Conservation (phyloP, 1,140 invertebrate species). For the Bursaphelenchus mucronatus region DNA sequence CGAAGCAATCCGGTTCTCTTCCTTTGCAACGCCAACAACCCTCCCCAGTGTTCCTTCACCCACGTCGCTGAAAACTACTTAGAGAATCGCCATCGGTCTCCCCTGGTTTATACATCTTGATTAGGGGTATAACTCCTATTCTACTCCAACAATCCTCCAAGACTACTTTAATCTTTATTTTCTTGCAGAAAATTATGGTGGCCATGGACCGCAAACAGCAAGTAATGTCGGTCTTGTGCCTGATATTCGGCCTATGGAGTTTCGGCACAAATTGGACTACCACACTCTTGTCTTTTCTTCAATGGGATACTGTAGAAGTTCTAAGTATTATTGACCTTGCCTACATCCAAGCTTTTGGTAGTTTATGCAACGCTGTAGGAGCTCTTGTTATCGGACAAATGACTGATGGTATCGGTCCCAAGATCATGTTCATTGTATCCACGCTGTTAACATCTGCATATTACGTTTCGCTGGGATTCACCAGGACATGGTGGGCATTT, state of each 20-base stretch:
- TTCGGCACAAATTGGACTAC: constrained; percentile 61
- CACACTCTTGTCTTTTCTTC: constrained; percentile 57
- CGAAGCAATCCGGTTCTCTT: too few species aligned
- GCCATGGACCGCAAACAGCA: constrained; percentile 51
- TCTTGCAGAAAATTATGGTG: constrained; percentile 8
- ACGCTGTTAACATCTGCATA: constrained; percentile 56
- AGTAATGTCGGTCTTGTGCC: constrained; percentile 49
- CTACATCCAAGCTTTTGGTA: constrained; percentile 60
- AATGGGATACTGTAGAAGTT: constrained; percentile 58
- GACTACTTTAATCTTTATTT: background rate
- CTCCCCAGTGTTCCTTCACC: too few species aligned
- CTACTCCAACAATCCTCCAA: too few species aligned
- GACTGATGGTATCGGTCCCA: constrained; percentile 56
- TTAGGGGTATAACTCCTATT: too few species aligned
- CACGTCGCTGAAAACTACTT: too few species aligned
- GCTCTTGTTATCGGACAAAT: constrained; percentile 56
- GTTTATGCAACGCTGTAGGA: constrained; percentile 55
- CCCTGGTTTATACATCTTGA: too few species aligned
- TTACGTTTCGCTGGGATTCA: constrained; percentile 52
- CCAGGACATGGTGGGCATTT: constrained; percentile 51
- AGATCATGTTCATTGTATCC: constrained; percentile 58
- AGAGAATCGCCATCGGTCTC: too few species aligned
- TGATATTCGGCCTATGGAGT: constrained; percentile 60
- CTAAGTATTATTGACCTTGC: constrained; percentile 59
- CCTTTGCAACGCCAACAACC: too few species aligned